A percentile compares a stretch with the other conserved stretches of the same genome.
Evolutionary conservation across 1,140 invertebrate species (phyloP).

Genomic region (Drosophila ananassae): DNA sequence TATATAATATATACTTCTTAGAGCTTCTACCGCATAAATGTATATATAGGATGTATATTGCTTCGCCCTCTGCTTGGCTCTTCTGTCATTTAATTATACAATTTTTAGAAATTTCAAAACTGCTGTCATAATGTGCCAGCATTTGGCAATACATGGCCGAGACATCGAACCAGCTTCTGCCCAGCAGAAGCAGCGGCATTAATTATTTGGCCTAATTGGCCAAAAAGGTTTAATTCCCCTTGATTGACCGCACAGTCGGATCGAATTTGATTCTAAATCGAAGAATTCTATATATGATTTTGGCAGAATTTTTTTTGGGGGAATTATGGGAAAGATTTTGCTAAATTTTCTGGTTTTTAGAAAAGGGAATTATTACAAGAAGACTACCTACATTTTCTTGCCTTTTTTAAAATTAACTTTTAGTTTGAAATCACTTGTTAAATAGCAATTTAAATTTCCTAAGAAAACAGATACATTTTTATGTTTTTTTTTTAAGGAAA

Average conservation of each 20-base stretch:
- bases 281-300: neutral
- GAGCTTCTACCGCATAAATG: neutral
- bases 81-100: slow-evolving; percentile 58
- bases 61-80: slow-evolving; percentile 13
- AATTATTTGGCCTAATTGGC: slow-evolving; percentile 64
- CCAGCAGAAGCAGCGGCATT: slow-evolving; percentile 36
- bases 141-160: slow-evolving; percentile 44
- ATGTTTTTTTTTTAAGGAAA: neutral
- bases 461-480: neutral
- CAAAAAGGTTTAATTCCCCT: slow-evolving; percentile 43
- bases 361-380: neutral
- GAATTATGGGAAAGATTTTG: neutral
- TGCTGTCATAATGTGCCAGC: slow-evolving; percentile 60
- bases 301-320: neutral
- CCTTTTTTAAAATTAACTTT: no score
- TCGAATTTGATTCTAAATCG: slow-evolving; percentile 9
- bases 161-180: slow-evolving; percentile 13
- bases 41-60: neutral
- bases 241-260: slow-evolving; percentile 32
- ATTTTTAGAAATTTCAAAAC: slow-evolving; percentile 52
- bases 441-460: no score
- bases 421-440: no score
- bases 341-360: neutral
- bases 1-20: neutral
- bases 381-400: neutral